Conservation (phyloP, 1,140 invertebrate genomes). For the Hylyphantes graminicola region DNA sequence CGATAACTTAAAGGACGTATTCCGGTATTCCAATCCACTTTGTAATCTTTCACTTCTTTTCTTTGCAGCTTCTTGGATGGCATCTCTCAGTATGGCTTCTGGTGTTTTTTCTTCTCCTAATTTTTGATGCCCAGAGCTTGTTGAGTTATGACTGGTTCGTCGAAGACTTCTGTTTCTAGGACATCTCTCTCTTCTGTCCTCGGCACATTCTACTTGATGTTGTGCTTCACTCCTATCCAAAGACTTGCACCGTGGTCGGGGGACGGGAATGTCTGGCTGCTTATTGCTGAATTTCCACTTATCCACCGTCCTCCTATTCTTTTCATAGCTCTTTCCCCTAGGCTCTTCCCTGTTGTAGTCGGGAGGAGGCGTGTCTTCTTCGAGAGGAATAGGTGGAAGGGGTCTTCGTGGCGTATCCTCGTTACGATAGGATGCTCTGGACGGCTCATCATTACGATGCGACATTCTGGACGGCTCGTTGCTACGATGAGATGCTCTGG, state of each 20-base stretch:
- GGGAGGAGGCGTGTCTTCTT: slow-evolving; percentile 52
- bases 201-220: background rate
- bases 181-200: slow-evolving; percentile 24
- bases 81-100: slow-evolving; percentile 23
- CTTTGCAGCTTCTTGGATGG: slow-evolving; percentile 48
- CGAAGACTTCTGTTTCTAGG: slow-evolving; percentile 42
- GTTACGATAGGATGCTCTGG: too few species aligned
- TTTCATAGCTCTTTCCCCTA: slow-evolving; percentile 38
- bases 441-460: too few species aligned
- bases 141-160: slow-evolving; percentile 4
- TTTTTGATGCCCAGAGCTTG: background rate
- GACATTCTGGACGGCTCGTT: too few species aligned
- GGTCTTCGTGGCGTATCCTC: slow-evolving; percentile 42
- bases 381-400: slow-evolving; percentile 46
- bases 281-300: slow-evolving; percentile 54
- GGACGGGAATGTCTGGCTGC: background rate
- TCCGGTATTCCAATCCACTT: slow-evolving; percentile 22
- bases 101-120: background rate
- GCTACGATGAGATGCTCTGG: too few species aligned
- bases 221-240: slow-evolving; percentile 42
- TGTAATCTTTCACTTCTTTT: slow-evolving; percentile 32
- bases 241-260: slow-evolving; percentile 33
- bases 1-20: slow-evolving; percentile 42
- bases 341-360: slow-evolving; percentile 45
- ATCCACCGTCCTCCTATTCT: slow-evolving; percentile 50